These are phyloP conservation scores for Physella acuta DNA, from an alignment of 1,140 invertebrate genomes.

Conservation along the genomic window DNA sequence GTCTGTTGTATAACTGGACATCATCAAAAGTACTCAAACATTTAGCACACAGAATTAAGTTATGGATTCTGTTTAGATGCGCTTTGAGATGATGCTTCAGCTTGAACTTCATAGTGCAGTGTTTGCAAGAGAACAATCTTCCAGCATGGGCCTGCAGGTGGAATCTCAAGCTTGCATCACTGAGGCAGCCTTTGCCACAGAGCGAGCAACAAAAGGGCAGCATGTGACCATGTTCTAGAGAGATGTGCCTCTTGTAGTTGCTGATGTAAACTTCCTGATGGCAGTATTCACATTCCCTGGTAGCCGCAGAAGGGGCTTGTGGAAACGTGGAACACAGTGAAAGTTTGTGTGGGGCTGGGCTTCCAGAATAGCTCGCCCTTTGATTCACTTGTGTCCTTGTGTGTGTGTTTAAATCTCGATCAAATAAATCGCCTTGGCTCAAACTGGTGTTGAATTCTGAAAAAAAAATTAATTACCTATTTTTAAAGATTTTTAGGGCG, in stretches of 20 bases:
- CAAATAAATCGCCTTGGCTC: too few relatives aligned
- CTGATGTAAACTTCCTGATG: neutral
- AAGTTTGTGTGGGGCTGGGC: too few relatives aligned
- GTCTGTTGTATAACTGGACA: neutral
- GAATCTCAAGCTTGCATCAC: neutral
- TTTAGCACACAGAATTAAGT: neutral
- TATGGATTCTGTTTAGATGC: conserved; percentile 1
- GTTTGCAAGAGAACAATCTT: neutral
- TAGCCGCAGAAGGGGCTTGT: too few relatives aligned
- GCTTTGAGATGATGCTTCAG: conserved; percentile 7
- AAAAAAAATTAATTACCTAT: too few relatives aligned
- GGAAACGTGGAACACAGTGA: too few relatives aligned
- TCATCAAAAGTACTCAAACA: conserved; percentile 8
- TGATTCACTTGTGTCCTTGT: too few relatives aligned
- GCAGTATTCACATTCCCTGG: too few relatives aligned
- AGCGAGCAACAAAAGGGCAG: neutral
- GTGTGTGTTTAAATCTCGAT: too few relatives aligned
- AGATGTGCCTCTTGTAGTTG: conserved; percentile 7
- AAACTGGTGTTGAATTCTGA: too few relatives aligned
- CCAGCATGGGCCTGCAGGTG: conserved; percentile 14
- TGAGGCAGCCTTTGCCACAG: conserved; percentile 9
- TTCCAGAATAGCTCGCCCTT: too few relatives aligned
- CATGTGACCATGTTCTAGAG: neutral
- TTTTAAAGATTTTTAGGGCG: too few relatives aligned
- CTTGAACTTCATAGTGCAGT: conserved; percentile 5